A percentile compares a stretch with the other conserved stretches of the same genome.
Evolutionary conservation across 2,797 vertebrate species (phyloP).

Genomic region (Sebastes matsubarae): DNA sequence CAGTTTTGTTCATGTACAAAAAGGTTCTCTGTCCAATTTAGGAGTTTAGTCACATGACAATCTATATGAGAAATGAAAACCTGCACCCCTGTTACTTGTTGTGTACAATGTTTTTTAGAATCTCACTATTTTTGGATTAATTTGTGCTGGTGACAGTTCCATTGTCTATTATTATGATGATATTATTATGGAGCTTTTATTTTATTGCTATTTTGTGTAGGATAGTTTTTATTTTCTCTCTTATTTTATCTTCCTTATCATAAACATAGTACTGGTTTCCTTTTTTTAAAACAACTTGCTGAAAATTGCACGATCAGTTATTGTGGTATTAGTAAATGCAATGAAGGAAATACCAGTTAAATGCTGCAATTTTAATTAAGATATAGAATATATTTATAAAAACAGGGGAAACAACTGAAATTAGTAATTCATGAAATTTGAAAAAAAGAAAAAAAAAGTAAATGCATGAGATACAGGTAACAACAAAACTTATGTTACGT

Average conservation of each 20-base stretch:
- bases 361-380: constrained; percentile 96
- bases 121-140: constrained; percentile 90
- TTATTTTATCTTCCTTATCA: constrained; percentile 81
- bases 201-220: constrained; percentile 83
- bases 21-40: constrained; percentile 77
- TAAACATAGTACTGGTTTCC: constrained; percentile 86
- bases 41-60: constrained; percentile 86
- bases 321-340: constrained; percentile 88
- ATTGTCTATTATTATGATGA: constrained; percentile 86
- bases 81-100: constrained; percentile 85
- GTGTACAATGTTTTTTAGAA: constrained; percentile 89
- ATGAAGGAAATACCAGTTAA: constrained; percentile 89
- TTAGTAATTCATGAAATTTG: constrained; percentile 81
- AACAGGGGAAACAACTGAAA: constrained; percentile 75
- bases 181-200: constrained; percentile 81
- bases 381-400: constrained; percentile 87
- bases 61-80: constrained; percentile 84
- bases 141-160: constrained; percentile 96
- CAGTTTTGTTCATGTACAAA: constrained; percentile 74
- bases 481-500: constrained; percentile 76
- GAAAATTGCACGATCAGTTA: constrained; percentile 90
- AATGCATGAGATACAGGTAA: constrained; percentile 91
- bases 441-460: constrained; percentile 66
- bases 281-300: constrained; percentile 90
- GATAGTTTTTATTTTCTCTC: constrained; percentile 76